phyloP scores from a whole-genome alignment of 2,888 invertebrate species.

The Polia nebulosa region DNA sequence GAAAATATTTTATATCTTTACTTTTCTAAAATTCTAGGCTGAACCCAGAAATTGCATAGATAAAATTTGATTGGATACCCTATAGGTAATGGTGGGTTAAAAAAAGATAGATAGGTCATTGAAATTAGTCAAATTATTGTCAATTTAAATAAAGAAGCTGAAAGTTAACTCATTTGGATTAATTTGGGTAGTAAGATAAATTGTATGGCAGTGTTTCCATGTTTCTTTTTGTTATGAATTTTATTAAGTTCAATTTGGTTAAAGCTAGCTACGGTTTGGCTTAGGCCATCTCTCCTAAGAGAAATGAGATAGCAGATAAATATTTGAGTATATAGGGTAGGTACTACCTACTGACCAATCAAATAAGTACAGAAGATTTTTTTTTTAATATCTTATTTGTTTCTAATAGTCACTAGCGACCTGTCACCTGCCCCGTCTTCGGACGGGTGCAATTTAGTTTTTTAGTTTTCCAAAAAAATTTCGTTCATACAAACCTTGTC shows the following conservation, averaged over 20 bases:
- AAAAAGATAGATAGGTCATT: constrained; percentile 26
- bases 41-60: constrained; percentile 9
- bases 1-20: constrained; percentile 72
- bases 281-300: constrained; percentile 24
- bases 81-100: not conserved
- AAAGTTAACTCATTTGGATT: constrained; percentile 3
- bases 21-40: too few species aligned
- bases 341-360: constrained; percentile 13
- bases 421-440: too few species aligned
- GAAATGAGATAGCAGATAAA: constrained; percentile 19
- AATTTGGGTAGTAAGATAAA: not conserved
- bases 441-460: too few species aligned
- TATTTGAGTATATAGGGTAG: not conserved
- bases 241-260: constrained; percentile 23
- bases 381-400: too few species aligned
- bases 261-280: constrained; percentile 39
- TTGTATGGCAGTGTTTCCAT: constrained; percentile 73
- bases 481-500: too few species aligned
- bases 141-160: constrained; percentile 32
- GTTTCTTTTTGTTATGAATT: constrained; percentile 47
- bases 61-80: constrained; percentile 12
- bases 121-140: constrained; percentile 68
- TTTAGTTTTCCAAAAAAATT: too few species aligned
- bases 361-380: too few species aligned
- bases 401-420: too few species aligned